Percentiles rank a stretch among this genome's conserved stretches.
Evolutionary conservation across 2,113 vertebrate species (phyloP).

Genomic region (Sorex araneus): DNA sequence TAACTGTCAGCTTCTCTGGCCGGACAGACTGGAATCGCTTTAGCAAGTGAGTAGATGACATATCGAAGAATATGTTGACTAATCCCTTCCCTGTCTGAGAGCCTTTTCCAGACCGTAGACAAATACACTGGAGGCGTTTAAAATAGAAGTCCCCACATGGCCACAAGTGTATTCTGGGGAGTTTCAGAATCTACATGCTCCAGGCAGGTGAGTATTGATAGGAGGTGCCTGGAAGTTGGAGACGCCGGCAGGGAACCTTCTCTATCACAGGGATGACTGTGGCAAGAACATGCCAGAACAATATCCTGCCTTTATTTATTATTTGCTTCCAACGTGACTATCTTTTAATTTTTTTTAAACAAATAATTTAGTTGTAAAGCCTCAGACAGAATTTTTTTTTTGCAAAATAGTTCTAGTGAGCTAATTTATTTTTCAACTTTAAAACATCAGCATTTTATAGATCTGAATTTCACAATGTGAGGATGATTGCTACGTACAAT

Average conservation of each 20-base stretch:
- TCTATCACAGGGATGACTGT: not conserved
- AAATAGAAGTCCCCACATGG: conserved; percentile 47
- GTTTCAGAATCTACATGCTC: conserved; percentile 24
- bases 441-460: conserved; percentile 91
- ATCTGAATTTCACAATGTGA: conserved; percentile 91
- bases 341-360: conserved; percentile 79
- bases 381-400: conserved; percentile 81
- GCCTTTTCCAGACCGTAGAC: conserved; percentile 47
- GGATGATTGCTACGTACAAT: conserved; percentile 92
- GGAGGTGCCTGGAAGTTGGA: conserved; percentile 34
- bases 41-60: conserved; percentile 68
- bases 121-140: conserved; percentile 31
- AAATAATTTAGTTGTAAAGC: conserved; percentile 85
- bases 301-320: conserved; percentile 74
- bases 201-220: conserved; percentile 77
- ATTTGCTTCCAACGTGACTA: conserved; percentile 68
- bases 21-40: not conserved
- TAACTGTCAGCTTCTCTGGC: conserved; percentile 65
- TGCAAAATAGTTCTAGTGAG: conserved; percentile 87
- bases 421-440: conserved; percentile 92
- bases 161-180: conserved; percentile 61
- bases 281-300: conserved; percentile 11
- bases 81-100: conserved; percentile 59
- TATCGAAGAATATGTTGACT: conserved; percentile 6
- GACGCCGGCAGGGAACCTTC: not conserved